These are phyloP conservation scores for Xestia rhomboidea DNA, from an alignment of 2,888 invertebrate species.

Conservation along the genomic window DNA sequence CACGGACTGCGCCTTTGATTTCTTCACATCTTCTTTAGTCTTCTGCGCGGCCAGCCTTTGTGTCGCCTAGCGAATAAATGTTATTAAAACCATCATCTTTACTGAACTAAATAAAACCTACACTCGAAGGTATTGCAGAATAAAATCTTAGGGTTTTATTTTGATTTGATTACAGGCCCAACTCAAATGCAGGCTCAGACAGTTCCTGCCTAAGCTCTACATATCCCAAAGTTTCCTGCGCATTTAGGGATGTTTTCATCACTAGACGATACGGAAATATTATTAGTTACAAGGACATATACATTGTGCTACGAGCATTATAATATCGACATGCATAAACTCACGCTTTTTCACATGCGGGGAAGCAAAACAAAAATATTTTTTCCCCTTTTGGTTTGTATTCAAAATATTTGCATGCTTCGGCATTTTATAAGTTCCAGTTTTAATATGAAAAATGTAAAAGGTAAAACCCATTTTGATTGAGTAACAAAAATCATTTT, in stretches of 20 bases:
- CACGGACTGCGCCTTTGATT: constrained; percentile 92
- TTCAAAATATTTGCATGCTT: neutral
- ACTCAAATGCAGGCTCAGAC: neutral
- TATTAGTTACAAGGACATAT: neutral
- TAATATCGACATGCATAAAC: neutral
- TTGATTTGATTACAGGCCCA: neutral
- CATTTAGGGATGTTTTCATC: neutral
- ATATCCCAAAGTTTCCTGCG: neutral
- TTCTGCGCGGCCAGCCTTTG: constrained; percentile 97
- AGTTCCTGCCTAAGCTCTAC: neutral
- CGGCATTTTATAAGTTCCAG: neutral
- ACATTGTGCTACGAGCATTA: neutral
- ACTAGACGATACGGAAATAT: neutral
- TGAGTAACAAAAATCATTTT: neutral
- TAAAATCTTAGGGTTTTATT: neutral
- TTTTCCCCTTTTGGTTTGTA: neutral
- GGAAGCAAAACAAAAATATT: neutral
- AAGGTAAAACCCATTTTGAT: neutral
- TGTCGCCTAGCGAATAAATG: constrained; percentile 90
- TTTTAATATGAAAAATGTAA: neutral
- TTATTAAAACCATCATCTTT: neutral
- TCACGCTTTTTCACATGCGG: neutral
- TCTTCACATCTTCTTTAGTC: constrained; percentile 96
- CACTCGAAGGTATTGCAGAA: neutral
- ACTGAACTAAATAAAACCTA: neutral